phyloP scores from a whole-genome alignment of 2,113 vertebrate genomes.

The Apus apus region DNA sequence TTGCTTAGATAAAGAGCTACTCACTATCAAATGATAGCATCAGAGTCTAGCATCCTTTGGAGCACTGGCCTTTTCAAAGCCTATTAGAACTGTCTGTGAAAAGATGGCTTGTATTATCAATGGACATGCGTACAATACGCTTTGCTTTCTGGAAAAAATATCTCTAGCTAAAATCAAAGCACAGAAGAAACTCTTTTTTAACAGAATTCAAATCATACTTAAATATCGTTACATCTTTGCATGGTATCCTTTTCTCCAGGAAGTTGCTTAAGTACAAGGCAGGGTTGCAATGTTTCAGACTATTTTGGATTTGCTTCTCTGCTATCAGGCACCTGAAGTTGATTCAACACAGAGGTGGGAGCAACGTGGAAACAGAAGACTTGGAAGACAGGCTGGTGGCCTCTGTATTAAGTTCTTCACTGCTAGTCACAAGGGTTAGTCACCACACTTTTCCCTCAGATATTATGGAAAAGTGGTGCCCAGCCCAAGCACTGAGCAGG shows the following conservation, averaged over 20 bases:
- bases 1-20: not conserved
- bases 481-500: not conserved
- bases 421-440: not conserved
- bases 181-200: not conserved
- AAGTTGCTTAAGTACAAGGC: not conserved
- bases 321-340: not conserved
- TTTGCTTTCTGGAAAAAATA: not conserved
- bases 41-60: not conserved
- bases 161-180: not conserved
- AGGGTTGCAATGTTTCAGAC: not conserved
- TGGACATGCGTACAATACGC: not conserved
- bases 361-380: accelerated
- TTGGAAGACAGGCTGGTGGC: not conserved
- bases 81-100: not conserved
- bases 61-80: not conserved
- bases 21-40: not conserved
- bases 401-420: not conserved
- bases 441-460: not conserved
- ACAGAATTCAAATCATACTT: not conserved
- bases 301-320: not conserved
- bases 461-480: not conserved
- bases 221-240: not conserved
- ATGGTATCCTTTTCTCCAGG: not conserved
- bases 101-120: not conserved
- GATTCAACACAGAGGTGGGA: not conserved